These are phyloP conservation scores for Aphidoletes aphidimyza DNA, from an alignment of 2,888 invertebrate genomes.

Conservation along the genomic window DNA sequence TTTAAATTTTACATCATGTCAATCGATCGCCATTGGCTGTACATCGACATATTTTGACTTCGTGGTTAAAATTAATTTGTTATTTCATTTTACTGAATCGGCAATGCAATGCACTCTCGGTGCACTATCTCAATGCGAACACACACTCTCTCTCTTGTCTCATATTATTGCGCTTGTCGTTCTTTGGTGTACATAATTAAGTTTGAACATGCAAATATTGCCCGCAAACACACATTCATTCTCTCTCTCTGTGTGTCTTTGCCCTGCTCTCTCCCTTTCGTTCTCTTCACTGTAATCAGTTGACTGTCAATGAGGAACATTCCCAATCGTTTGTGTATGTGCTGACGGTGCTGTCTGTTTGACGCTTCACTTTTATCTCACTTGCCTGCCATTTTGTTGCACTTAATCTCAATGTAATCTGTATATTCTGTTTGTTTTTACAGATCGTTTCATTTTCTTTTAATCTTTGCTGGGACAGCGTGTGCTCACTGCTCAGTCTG, in stretches of 20 bases:
- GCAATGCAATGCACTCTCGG: neutral
- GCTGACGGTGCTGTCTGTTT: neutral
- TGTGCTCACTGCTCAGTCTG: neutral
- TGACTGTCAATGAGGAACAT: slow-evolving; percentile 37
- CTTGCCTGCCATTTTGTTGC: neutral
- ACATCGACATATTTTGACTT: slow-evolving; percentile 15
- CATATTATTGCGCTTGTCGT: neutral
- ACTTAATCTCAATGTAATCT: slow-evolving; percentile 26
- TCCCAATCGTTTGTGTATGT: neutral
- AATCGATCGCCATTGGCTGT: neutral
- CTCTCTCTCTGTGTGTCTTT: neutral
- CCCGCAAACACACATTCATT: slow-evolving; percentile 7
- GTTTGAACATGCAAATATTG: slow-evolving; percentile 52
- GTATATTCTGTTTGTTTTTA: slow-evolving; percentile 25
- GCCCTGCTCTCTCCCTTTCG: too few relatives aligned
- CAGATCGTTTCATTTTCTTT: neutral
- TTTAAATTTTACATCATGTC: neutral
- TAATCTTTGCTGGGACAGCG: neutral
- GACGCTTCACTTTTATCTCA: neutral
- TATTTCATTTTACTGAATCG: neutral
- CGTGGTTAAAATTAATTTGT: slow-evolving; percentile 35
- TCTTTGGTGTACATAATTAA: neutral
- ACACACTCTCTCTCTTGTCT: neutral
- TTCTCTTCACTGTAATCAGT: slow-evolving; percentile 8
- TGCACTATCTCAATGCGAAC: neutral